Base-by-base conservation (phyloP, 2,113 vertebrate species). In the Nestor notabilis region DNA sequence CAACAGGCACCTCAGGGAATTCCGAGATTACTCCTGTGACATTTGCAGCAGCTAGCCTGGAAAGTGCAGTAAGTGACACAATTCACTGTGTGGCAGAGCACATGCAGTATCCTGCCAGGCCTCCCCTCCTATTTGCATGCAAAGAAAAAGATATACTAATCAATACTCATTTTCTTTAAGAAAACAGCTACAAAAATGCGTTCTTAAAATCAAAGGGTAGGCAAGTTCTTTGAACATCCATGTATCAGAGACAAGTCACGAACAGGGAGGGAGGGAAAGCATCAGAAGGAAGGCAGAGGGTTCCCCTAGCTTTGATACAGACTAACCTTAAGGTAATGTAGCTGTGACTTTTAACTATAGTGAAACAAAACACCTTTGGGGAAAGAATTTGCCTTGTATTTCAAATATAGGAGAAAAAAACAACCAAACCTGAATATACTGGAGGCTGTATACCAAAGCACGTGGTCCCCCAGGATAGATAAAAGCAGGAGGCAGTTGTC, bases 11-110 rank as follows among this genome's bases (percentile, higher is more conserved):
- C 77, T 94, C 81, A 35, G 55, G 55, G 87, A 76, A 94, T 64
- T 87, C 60, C 66, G 93, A 95, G 82, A 93, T 80, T 70, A 94
- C 92, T 84, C 72, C 89, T 46, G 35, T 71, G 80, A 95, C 55
- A 71, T 91, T 94, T 91, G 81, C 87, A 95, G 87, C 91, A 93
- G 58, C 85, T 60, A 90, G 63, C 44, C 86, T 74, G 46, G 64
- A 70, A 92, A 90, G 79, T 0, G 0, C 83, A 72, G 79, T 20
- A 81, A 84, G 44, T 16, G 63, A 74, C 79, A 93, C 58, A 56
- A 65, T 49, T 76, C 79, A 52, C 75, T 33, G 49, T 83, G 83
- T 53, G 53, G 90, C 86, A 89, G 35, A 92, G 31, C 79, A 86
- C 0, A 1, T 20, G 55, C 79, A 52, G 70, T 68, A 55, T 55